Evolutionary conservation across 2,113 vertebrate genomes (phyloP).

Genomic region (Nansenia antarctica): DNA sequence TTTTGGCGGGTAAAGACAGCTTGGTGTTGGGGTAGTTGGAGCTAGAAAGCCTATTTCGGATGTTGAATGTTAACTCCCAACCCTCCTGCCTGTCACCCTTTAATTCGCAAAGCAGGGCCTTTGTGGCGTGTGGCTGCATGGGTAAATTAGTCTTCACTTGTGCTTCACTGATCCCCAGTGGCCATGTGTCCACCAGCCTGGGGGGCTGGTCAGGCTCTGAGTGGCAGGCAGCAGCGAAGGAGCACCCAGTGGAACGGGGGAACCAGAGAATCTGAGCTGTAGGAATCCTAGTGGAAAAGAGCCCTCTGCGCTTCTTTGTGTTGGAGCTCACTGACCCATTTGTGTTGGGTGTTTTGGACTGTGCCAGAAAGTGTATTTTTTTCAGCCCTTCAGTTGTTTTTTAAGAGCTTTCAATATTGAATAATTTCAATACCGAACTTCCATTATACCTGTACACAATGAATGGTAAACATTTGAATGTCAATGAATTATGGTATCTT

Average conservation of each 20-base stretch:
- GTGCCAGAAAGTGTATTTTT: neutral
- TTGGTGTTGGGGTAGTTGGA: neutral
- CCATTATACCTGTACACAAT: too few species aligned
- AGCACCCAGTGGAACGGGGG: neutral
- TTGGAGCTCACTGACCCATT: neutral
- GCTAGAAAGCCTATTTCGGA: neutral
- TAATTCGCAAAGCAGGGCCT: slow-evolving; percentile 61
- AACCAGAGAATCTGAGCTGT: neutral
- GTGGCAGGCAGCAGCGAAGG: slow-evolving; percentile 18
- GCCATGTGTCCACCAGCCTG: slow-evolving; percentile 47
- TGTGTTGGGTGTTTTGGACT: too few species aligned
- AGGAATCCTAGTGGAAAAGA: neutral
- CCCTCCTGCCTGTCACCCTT: neutral
- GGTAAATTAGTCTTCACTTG: slow-evolving; percentile 65
- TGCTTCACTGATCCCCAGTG: slow-evolving; percentile 51
- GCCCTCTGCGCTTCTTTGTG: neutral
- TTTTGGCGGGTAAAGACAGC: too few species aligned
- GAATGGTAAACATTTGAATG: too few species aligned
- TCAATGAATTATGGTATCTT: too few species aligned
- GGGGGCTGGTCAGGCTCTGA: slow-evolving; percentile 35
- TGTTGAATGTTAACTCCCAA: too few species aligned
- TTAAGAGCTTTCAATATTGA: too few species aligned
- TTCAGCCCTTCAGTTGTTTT: too few species aligned
- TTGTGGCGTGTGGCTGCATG: slow-evolving; percentile 46
- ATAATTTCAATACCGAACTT: too few species aligned